These are phyloP conservation scores for Parnassius apollo DNA, from an alignment of 2,888 invertebrate species.

Conservation along the genomic window DNA sequence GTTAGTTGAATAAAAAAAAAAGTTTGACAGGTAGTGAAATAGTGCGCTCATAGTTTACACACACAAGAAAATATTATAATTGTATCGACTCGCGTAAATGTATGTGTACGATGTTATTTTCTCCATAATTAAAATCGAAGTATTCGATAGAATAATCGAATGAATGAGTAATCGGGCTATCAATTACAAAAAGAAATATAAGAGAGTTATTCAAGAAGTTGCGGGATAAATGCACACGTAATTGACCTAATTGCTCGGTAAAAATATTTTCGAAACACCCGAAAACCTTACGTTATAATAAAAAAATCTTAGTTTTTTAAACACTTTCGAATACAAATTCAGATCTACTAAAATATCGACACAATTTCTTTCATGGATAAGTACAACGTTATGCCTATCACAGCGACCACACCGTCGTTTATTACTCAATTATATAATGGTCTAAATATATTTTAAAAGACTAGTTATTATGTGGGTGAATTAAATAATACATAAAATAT, in stretches of 20 bases:
- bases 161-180: neutral
- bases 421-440: constrained; percentile 5
- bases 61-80: constrained; percentile 1
- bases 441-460: constrained; percentile 8
- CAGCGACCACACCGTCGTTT: constrained; percentile 9
- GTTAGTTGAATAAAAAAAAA: constrained; percentile 14
- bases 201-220: neutral
- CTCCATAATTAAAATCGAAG: neutral
- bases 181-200: constrained; percentile 7
- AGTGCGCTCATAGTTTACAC: constrained; percentile 3
- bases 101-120: neutral
- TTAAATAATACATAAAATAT: constrained; percentile 6
- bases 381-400: constrained; percentile 25
- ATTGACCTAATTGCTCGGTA: constrained; percentile 7
- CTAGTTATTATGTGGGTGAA: constrained; percentile 18
- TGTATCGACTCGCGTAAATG: neutral
- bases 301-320: neutral
- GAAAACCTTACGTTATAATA: constrained; percentile 3
- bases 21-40: constrained; percentile 13
- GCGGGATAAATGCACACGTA: neutral
- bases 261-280: constrained; percentile 4
- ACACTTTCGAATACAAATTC: constrained; percentile 2
- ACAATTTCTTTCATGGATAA: constrained; percentile 13
- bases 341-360: constrained; percentile 18
- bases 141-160: neutral